Conservation (phyloP, 2,797 vertebrate species). For the Liasis olivaceus region DNA sequence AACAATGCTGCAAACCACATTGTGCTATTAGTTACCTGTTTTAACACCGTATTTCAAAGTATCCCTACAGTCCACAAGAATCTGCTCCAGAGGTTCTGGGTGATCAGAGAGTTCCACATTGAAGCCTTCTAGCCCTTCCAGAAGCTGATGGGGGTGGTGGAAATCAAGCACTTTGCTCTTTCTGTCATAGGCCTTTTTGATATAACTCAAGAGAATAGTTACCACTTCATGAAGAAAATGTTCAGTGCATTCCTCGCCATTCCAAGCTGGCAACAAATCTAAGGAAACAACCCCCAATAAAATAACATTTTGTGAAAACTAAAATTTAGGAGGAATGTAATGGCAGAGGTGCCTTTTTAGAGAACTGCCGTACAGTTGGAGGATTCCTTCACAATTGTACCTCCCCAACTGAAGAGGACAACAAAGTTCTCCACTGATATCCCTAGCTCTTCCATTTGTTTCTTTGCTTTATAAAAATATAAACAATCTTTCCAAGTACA, state of each 20-base stretch:
- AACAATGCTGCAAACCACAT: background rate
- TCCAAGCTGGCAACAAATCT: constrained; percentile 73
- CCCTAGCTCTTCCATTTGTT: background rate
- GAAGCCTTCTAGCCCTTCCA: constrained; percentile 77
- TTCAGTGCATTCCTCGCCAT: constrained; percentile 66
- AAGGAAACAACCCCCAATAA: background rate
- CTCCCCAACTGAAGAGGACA: background rate
- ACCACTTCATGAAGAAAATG: constrained; percentile 72
- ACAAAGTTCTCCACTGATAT: background rate
- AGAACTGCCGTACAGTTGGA: background rate
- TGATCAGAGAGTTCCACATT: constrained; percentile 71
- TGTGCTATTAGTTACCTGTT: constrained; percentile 60
- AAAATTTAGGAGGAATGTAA: background rate
- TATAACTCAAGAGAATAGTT: constrained; percentile 72
- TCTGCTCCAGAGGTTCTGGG: constrained; percentile 73
- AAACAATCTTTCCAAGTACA: background rate
- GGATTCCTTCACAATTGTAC: background rate
- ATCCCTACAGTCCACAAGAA: constrained; percentile 74
- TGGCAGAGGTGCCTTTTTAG: background rate
- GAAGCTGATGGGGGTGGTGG: constrained; percentile 74
- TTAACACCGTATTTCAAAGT: constrained; percentile 77
- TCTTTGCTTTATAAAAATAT: background rate
- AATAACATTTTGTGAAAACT: constrained; percentile 8
- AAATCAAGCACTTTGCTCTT: constrained; percentile 78
- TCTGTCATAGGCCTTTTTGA: constrained; percentile 70